Evolutionary conservation across 2,113 vertebrate species (phyloP).

Genomic region (Anguilla rostrata): DNA sequence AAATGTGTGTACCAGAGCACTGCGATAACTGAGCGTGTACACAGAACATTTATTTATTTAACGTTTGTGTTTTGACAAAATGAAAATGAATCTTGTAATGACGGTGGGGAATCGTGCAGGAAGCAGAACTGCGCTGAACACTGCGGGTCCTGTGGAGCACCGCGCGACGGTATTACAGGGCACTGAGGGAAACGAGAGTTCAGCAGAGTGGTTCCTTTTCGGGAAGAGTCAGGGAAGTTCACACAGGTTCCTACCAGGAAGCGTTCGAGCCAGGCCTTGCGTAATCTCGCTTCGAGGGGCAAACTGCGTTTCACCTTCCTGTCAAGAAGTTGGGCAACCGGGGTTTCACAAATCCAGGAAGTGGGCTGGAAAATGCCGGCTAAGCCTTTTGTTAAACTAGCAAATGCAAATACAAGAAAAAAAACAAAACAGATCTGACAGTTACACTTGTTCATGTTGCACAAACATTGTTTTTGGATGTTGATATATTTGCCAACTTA

Average conservation of each 20-base stretch:
- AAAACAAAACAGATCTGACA: neutral
- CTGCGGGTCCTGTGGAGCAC: too few species aligned
- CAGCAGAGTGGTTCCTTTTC: neutral
- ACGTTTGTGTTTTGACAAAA: neutral
- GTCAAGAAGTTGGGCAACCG: conserved; percentile 32
- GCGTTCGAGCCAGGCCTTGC: neutral
- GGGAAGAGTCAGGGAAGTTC: neutral
- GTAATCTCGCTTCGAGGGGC: neutral
- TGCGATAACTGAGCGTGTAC: too few species aligned
- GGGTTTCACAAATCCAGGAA: conserved; percentile 46
- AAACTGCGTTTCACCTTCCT: conserved; percentile 33
- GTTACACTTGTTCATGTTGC: neutral
- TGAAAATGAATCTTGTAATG: neutral
- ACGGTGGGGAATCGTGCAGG: too few species aligned
- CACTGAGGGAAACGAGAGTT: neutral
- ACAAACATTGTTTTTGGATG: neutral
- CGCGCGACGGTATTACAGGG: too few species aligned
- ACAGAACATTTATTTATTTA: neutral
- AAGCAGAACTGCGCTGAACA: too few species aligned
- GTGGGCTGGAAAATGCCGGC: conserved; percentile 16
- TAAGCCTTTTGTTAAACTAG: neutral
- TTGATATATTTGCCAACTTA: neutral
- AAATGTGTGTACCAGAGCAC: too few species aligned
- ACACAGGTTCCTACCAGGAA: neutral
- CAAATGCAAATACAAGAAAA: too few species aligned